phyloP scores from a whole-genome alignment of 2,797 vertebrate species.

The Podargus strigoides region DNA sequence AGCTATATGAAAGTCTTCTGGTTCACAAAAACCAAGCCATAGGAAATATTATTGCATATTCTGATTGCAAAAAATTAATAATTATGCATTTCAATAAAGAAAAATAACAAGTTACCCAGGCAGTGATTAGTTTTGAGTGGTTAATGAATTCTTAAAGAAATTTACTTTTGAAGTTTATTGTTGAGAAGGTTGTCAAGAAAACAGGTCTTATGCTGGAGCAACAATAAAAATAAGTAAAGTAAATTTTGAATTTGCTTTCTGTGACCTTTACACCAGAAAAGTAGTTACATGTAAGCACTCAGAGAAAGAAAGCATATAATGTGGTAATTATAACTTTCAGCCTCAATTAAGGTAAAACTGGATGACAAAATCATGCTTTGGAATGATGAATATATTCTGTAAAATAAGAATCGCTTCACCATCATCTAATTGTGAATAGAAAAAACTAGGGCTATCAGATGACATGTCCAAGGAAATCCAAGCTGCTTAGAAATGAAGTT shows the following conservation, averaged over 20 bases:
- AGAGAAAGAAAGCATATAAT: background rate
- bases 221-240: background rate
- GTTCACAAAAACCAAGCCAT: background rate
- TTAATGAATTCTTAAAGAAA: background rate
- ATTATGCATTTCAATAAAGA: background rate
- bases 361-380: slow-evolving; percentile 22
- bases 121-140: background rate
- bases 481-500: background rate
- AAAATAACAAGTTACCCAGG: background rate
- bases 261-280: background rate
- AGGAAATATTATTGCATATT: background rate
- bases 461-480: background rate
- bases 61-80: background rate
- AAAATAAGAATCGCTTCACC: slow-evolving; percentile 15
- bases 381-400: background rate
- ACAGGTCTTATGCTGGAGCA: background rate
- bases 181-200: background rate
- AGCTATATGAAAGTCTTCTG: background rate
- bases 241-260: background rate
- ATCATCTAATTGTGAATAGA: background rate
- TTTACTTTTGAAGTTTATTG: background rate
- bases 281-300: background rate
- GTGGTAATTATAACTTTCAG: background rate
- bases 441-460: background rate
- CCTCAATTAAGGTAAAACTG: background rate